Evolutionary conservation across 2,113 vertebrate species (phyloP).

Genomic region (Pimephales promelas): DNA sequence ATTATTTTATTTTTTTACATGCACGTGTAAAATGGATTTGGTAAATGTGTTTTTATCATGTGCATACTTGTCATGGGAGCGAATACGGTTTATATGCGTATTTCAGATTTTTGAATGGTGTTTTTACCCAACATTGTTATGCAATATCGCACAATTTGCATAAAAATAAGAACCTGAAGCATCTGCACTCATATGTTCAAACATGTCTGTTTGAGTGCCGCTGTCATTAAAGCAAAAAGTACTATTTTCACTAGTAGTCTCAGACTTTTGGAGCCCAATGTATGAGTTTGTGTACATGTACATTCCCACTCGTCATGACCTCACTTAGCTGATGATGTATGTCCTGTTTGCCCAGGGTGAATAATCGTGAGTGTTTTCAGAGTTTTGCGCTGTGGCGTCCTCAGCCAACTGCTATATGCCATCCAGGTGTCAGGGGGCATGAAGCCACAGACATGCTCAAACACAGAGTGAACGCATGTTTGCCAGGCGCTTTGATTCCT

Average conservation of each 20-base stretch:
- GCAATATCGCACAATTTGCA: not conserved
- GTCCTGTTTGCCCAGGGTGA: slow-evolving; percentile 14
- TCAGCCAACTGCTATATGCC: slow-evolving; percentile 35
- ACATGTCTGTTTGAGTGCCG: not conserved
- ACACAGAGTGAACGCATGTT: slow-evolving; percentile 14
- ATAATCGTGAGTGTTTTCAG: slow-evolving; percentile 25
- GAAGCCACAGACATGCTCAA: slow-evolving; percentile 1
- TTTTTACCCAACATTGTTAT: not conserved
- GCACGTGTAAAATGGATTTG: too few species aligned
- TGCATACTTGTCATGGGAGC: too few species aligned
- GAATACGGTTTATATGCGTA: not conserved
- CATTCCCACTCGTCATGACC: slow-evolving; percentile 17
- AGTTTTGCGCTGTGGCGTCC: not conserved
- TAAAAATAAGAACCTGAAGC: not conserved
- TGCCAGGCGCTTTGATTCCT: slow-evolving; percentile 5
- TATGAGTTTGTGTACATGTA: not conserved
- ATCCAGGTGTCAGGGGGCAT: slow-evolving; percentile 33
- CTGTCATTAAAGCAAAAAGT: not conserved
- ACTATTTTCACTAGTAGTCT: not conserved
- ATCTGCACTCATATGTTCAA: not conserved
- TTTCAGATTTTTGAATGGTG: not conserved
- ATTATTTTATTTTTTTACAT: too few species aligned
- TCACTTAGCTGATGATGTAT: slow-evolving; percentile 38
- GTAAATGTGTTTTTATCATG: too few species aligned
- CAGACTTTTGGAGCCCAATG: not conserved